Base-by-base conservation (phyloP, 1,140 invertebrate species). In the Aphelenchoides fujianensis region DNA sequence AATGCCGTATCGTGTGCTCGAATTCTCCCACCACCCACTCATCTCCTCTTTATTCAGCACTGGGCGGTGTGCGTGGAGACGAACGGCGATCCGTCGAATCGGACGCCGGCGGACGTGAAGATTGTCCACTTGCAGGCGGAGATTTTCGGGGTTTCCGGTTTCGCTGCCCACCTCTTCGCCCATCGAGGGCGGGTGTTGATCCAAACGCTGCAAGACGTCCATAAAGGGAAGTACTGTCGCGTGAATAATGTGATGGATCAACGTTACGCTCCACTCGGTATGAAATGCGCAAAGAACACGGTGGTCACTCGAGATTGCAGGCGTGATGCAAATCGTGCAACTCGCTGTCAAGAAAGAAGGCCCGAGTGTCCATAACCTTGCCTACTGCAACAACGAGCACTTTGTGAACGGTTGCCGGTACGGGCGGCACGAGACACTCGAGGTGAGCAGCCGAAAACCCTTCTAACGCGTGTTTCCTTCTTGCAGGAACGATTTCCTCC, bases 181-280 rank as follows among this genome's bases (percentile, higher is more conserved):
- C 55, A 59, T 59, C 5, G 55, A 7, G 55, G 55, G 7, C 55
- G 19, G 23, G 23, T 59, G 12, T 32, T 59, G 5, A 59, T 59
- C 34, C 55, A 59, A 59, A 59, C 55, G 5, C 55, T 59, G 7
- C 5, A 5, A 7, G 55, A 59, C 34, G 5, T 59, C 5, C 55
- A 59, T 23, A 5, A 19, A 23, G 55, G 55, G 7, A 5, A 59
- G 5, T 5, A 16, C 12, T 59, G 55, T 19, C 5, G 55, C 12
- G 19, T 59, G 28, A 59, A 59, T 23, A 59, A 59, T 59, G 55
- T 59, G 5, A 59, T 59, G 55, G 55, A 59, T 59, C 55, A 59
- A 19, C 55, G 55, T 7, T 59, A 59, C 55, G 19, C 55, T 5
- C 5, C 55, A 59, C 23, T 59, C n/a, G n/a, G n/a, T n/a, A n/a